Evolutionary conservation across 2,797 vertebrate species (phyloP), one percentile per base, ranked within the genome.

Genomic region (Sternotherus odoratus): DNA sequence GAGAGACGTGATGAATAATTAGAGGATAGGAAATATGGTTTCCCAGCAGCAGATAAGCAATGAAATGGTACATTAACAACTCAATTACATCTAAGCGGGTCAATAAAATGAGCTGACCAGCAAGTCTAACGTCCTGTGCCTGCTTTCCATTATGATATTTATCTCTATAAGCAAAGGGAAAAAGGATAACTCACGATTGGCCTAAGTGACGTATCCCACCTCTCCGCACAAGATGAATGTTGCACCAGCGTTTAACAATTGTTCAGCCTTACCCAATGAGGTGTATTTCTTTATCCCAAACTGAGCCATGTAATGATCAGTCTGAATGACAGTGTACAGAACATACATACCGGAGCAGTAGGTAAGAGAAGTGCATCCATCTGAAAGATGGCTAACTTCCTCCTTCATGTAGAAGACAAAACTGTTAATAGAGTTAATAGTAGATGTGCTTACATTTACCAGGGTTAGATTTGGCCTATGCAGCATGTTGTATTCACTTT

Each of bases 221-320:
- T 74, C 23, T 74, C 39, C 46, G 24, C 39, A 46, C 24, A 43
- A 46, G 23, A 43, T 23, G 66, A 60, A 60, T 60, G 87, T 91
- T 72, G 46, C 83, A 83, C 36, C 85, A 10, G 89, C 89, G 89
- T 87, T 91, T 51, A 86, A 83, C 69, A 82, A 93, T 88, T 69
- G 80, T 56, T 69, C 48, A 39, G 51, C 56, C 91, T 83, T 91
- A 80, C 69, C 56, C 75, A 92, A 78, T 28, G 28, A 89, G 89
- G 79, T 77, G 66, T 81, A 50, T 95, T 78, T 87, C 86, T 96
- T 88, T 90, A 51, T 80, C 87, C 93, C 93, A 90, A 92, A 95
- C 0, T 2, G 89, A 95, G 79, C 82, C 48, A 77, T 79, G 39
- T 86, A 90, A 92, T 74, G 83, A 84, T 83, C 85, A 30, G 53